Percentiles rank a stretch among this genome's conserved stretches.
These are phyloP conservation scores for Epinephelus awoara DNA, from an alignment of 2,797 vertebrate genomes.

Conservation along the genomic window DNA sequence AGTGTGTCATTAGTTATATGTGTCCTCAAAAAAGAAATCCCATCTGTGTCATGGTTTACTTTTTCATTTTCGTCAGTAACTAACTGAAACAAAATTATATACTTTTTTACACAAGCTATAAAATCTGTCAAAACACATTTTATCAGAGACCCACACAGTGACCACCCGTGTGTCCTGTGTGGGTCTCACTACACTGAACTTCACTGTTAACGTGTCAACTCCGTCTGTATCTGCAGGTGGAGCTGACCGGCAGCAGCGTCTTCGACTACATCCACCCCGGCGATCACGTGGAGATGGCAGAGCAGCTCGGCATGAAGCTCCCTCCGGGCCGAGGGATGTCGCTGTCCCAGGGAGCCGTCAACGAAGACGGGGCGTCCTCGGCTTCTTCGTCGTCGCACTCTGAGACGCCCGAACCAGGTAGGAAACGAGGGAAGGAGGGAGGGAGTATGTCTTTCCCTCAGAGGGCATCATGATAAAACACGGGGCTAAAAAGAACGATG, in stretches of 20 bases:
- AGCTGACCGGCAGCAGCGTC: constrained; percentile 98
- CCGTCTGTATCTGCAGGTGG: constrained; percentile 86
- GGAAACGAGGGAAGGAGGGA: constrained; percentile 12
- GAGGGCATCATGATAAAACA: not conserved
- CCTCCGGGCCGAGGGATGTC: constrained; percentile 93
- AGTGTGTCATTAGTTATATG: no score
- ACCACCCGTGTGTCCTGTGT: no score
- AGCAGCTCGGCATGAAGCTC: constrained; percentile 99
- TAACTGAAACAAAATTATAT: no score
- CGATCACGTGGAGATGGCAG: constrained; percentile 98
- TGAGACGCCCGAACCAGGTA: constrained; percentile 98
- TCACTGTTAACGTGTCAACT: not conserved
- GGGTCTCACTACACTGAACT: no score
- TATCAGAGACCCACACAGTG: no score
- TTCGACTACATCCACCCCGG: constrained; percentile 99
- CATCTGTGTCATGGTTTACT: no score
- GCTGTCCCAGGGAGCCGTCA: constrained; percentile 90
- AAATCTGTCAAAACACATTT: no score
- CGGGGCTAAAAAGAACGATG: no score
- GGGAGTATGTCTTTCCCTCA: not conserved
- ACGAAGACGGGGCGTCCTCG: constrained; percentile 95
- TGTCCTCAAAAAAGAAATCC: no score
- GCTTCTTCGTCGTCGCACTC: constrained; percentile 97
- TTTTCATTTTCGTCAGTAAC: no score
- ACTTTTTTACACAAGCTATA: no score